A percentile compares a stretch with the other conserved stretches of the same genome.
phyloP scores from a whole-genome alignment of 35 echinoderm and acorn worm genomes.

The Acanthaster planci region DNA sequence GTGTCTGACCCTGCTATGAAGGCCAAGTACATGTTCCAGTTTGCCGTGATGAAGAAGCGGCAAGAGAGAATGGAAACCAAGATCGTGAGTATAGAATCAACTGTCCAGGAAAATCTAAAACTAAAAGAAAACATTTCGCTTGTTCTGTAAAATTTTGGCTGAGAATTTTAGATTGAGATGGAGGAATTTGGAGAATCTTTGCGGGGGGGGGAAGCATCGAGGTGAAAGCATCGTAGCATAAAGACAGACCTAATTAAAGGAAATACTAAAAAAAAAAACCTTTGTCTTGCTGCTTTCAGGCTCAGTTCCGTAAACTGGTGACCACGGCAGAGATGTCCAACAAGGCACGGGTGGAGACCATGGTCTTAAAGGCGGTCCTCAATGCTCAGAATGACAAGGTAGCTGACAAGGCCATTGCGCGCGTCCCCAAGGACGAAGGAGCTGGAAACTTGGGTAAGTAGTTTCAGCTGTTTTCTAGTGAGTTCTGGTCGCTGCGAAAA shows the following conservation, averaged over 20 bases:
- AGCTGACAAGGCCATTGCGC: conserved; percentile 73
- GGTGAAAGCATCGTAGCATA: too few species aligned
- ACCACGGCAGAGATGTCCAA: conserved; percentile 65
- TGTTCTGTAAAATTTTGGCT: too few species aligned
- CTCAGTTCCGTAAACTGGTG: conserved; percentile 70
- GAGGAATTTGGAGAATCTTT: too few species aligned
- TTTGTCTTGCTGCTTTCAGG: too few species aligned
- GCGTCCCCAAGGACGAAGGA: conserved; percentile 70
- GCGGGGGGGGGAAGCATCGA: too few species aligned
- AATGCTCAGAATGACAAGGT: conserved; percentile 61
- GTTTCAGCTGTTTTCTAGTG: not conserved
- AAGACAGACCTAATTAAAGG: too few species aligned
- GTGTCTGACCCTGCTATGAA: conserved; percentile 58
- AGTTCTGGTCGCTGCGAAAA: not conserved
- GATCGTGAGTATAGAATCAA: conserved; percentile 51
- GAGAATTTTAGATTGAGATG: too few species aligned
- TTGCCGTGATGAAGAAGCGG: conserved; percentile 73
- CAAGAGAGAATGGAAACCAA: conserved; percentile 74
- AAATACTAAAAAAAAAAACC: too few species aligned
- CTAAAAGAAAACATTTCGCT: too few species aligned
- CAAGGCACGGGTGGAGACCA: conserved; percentile 64
- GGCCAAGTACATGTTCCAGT: conserved; percentile 61
- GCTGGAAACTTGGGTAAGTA: conserved; percentile 38
- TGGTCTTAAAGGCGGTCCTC: conserved; percentile 71
- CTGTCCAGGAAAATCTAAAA: too few species aligned